Base-by-base conservation (phyloP, 1,140 invertebrate species). In the Trachymyrmex cornetzi region DNA sequence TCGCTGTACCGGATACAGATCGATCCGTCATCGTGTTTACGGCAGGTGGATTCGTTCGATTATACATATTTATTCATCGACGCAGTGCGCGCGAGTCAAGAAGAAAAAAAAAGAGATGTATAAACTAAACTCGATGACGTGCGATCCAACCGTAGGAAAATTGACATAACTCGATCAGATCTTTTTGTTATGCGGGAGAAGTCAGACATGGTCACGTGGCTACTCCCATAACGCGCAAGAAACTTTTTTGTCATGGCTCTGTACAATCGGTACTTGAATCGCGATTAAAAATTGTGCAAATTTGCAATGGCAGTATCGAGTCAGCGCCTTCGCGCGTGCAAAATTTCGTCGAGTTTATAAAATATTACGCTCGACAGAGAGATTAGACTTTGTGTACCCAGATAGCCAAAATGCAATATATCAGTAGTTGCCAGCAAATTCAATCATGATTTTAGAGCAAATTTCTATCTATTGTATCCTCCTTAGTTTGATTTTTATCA, bases 261-360 rank as follows among this genome's bases (percentile, higher is more conserved):
- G 30, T 61, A 61, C 7, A 22, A 71, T 81, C 34, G 34, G 6
- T 30, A 48, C 66, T 80, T 55, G 19, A 9, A 80, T 44, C 50
- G 50, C 30, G 16, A 81, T 81, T 55, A 61, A 77, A 69, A 38
- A 81, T 84, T 82, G 81, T 84, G 77, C 69, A 72, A 80, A 88
- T 89, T 87, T 72, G 88, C 82, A 85, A 57, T 89, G 89, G 89
- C 89, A 90, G 89, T 90, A 80, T 89, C 71, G 59, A 69, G 61
- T 19, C 57, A 67, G 66, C 61, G 53, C 57, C 67, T 86, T 79
- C 53, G 87, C 57, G 30, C 44, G 19, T 64, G 57, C 55, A 50
- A 85, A n/a, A 22, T 16, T 30, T 79, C 66, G 57, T 24, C 48
- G 71, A 34, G 24, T 9, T 50, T 55, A 72, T 44, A 80, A 87